These are phyloP conservation scores for Drosophila tani DNA, from an alignment of 1,140 invertebrate species.

Conservation along the genomic window DNA sequence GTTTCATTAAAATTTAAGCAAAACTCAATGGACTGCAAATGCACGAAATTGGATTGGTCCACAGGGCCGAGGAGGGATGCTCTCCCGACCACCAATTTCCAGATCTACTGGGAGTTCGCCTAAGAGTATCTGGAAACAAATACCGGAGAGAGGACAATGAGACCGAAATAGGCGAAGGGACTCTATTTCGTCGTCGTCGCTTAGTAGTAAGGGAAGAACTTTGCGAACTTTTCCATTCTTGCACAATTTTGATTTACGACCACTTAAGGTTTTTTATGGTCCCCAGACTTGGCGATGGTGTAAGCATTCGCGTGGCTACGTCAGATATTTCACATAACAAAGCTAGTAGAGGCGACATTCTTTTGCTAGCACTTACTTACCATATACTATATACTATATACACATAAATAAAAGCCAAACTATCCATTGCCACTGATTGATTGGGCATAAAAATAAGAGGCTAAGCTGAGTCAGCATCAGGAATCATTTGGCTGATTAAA, in stretches of 20 bases:
- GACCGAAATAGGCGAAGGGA: conserved; percentile 39
- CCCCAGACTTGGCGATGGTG: conserved; percentile 29
- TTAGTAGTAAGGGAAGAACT: conserved; percentile 36
- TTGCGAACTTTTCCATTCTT: conserved; percentile 63
- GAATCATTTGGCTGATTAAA: neutral
- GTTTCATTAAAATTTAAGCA: conserved; percentile 73
- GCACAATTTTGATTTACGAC: conserved; percentile 76
- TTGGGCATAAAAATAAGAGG: conserved; percentile 5
- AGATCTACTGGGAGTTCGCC: conserved; percentile 42
- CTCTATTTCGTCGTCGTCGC: conserved; percentile 8
- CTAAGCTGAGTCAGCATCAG: neutral
- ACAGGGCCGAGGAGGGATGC: conserved; percentile 23
- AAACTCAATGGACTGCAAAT: conserved; percentile 76
- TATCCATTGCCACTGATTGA: conserved; percentile 15
- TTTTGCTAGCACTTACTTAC: conserved; percentile 1
- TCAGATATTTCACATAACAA: conserved; percentile 4
- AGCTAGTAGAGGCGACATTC: conserved; percentile 4
- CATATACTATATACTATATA: neutral
- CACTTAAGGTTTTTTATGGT: conserved; percentile 76
- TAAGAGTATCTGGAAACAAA: conserved; percentile 61
- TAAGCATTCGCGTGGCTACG: conserved; percentile 7
- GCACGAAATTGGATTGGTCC: conserved; percentile 52
- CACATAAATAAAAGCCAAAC: conserved; percentile 4
- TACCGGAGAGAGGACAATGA: conserved; percentile 39
- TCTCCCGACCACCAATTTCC: conserved; percentile 36